Evolutionary conservation across 2,113 vertebrate species (phyloP), one percentile per base, ranked within the genome.

Genomic region (Pituophis catenifer): DNA sequence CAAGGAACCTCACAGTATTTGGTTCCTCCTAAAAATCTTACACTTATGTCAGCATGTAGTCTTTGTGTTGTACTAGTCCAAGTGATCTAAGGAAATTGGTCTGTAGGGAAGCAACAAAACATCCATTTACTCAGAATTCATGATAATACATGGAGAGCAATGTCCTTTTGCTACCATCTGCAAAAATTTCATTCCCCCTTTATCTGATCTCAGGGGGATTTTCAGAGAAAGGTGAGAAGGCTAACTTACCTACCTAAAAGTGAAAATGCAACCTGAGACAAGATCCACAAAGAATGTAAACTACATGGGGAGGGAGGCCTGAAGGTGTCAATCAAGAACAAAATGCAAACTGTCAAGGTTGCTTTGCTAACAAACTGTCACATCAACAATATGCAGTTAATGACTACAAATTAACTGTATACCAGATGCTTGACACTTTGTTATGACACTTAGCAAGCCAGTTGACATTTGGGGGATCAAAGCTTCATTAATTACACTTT

Each of bases 371-470:
- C 98, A 98, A 98, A 98, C 97, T 98, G 98, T 98, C 98, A 98
- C 98, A 99, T 98, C 98, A 98, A 99, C 98, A 98, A 98, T 98
- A 98, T 98, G 98, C 98, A 98, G 98, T 98, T 98, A 98, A 98
- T 98, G 98, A 98, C 98, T 98, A 98, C 97, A 98, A 98, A 99
- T 99, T 98, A 98, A 98, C 98, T 98, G 97, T 98, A 98, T 98
- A 99, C 98, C 97, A 98, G 98, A 98, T 99, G 99, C 98, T 97
- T 98, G 98, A 98, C 97, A 99, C 98, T 98, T 98, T 98, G 98
- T 99, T 98, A 99, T 99, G 98, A 98, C 98, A 96, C 97, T 98
- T 98, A 98, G 98, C 98, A 98, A 98, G 98, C 97, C 97, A 98
- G 98, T 97, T 97, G 97, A 98, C 98, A 98, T 99, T 99, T 98